Evolutionary conservation across 2,888 invertebrate species (phyloP).

Genomic region (Plusia festucae): DNA sequence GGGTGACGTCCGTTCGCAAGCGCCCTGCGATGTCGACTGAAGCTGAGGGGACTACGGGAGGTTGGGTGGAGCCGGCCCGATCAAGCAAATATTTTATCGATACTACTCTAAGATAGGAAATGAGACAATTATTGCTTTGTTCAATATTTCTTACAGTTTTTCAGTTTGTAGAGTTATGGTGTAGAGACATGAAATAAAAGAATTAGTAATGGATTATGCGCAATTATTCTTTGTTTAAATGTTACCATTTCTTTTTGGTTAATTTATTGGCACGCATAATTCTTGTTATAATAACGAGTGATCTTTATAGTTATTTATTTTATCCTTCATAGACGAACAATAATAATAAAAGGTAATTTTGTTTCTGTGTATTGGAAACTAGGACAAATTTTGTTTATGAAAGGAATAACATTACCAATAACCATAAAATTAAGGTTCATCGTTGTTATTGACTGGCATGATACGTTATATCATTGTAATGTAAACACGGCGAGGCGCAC

Average conservation of each 20-base stretch:
- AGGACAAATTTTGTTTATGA: not conserved
- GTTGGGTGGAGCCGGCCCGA: constrained; percentile 71
- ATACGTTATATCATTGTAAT: constrained; percentile 37
- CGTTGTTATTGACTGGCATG: constrained; percentile 14
- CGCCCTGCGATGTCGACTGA: constrained; percentile 77
- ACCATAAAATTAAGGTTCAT: not conserved
- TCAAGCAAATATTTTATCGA: constrained; percentile 62
- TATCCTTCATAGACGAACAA: not conserved
- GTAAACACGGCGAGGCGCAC: constrained; percentile 67
- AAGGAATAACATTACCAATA: not conserved
- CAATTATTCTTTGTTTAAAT: constrained; percentile 8
- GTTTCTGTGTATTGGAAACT: not conserved
- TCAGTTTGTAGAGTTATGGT: constrained; percentile 13
- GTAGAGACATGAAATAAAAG: constrained; percentile 6
- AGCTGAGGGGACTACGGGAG: constrained; percentile 68
- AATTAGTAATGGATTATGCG: constrained; percentile 1
- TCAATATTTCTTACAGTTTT: constrained; percentile 25
- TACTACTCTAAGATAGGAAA: constrained; percentile 60
- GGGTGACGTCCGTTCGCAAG: constrained; percentile 69
- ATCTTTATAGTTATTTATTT: not conserved
- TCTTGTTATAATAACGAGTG: not conserved
- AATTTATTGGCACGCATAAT: not conserved
- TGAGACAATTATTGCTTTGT: constrained; percentile 47
- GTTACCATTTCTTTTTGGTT: not conserved
- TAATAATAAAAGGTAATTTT: not conserved